Percentiles rank a stretch among this genome's conserved stretches.
Evolutionary conservation across 64 coral and sea anemone species (phyloP).

Genomic region (Platygyra sinensis): DNA sequence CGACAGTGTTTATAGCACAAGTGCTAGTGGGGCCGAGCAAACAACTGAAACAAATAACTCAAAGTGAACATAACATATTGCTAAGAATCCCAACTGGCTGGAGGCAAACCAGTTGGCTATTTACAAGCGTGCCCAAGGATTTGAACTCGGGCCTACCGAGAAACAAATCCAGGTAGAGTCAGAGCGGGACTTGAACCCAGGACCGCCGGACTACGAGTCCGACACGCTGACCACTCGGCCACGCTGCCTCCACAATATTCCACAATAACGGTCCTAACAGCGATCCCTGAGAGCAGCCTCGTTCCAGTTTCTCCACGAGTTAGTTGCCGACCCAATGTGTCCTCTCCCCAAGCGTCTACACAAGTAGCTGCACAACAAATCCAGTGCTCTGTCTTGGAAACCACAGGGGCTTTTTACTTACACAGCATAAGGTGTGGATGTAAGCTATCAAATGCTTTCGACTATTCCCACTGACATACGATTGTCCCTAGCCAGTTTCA

Average conservation of each 20-base stretch:
- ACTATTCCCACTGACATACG: slow-evolving; percentile 1
- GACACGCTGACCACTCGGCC: too few relatives aligned
- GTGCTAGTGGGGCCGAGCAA: too few relatives aligned
- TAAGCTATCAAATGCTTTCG: slow-evolving; percentile 8
- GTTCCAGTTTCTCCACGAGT: neutral
- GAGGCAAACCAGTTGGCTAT: too few relatives aligned
- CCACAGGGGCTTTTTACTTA: neutral
- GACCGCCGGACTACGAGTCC: too few relatives aligned
- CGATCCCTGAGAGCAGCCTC: slow-evolving; percentile 9
- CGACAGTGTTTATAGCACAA: too few relatives aligned
- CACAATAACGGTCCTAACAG: slow-evolving; percentile 1
- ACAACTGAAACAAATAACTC: too few relatives aligned
- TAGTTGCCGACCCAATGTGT: neutral
- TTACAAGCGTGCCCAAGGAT: too few relatives aligned
- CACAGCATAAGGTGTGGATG: neutral
- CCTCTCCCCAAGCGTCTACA: neutral
- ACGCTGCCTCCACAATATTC: slow-evolving; percentile 36
- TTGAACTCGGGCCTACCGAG: too few relatives aligned
- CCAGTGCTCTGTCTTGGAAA: slow-evolving; percentile 8
- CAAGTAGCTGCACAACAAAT: neutral
- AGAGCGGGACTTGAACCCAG: too few relatives aligned
- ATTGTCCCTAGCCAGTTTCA: neutral
- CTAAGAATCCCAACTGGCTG: too few relatives aligned
- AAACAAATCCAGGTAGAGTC: too few relatives aligned
- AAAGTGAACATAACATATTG: too few relatives aligned